A percentile compares a stretch with the other conserved stretches of the same genome.
Evolutionary conservation across 2,797 vertebrate genomes (phyloP).

Genomic region (Gastrophryne carolinensis): DNA sequence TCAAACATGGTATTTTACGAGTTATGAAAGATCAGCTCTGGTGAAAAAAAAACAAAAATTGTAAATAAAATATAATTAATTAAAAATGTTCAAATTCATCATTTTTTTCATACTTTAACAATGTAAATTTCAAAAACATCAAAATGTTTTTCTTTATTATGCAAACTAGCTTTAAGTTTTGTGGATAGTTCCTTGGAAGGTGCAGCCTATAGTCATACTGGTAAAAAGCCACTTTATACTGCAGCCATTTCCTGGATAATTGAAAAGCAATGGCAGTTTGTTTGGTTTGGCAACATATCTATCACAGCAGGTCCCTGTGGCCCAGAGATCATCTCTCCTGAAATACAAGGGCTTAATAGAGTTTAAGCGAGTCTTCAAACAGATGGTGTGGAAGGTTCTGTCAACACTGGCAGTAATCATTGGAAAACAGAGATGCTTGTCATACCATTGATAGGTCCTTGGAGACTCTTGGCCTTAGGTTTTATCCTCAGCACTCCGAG

Average conservation of each 20-base stretch:
- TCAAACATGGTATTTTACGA: too few relatives aligned
- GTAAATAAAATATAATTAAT: too few relatives aligned
- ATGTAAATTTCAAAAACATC: neutral
- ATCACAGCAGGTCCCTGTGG: slow-evolving; percentile 75
- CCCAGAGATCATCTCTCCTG: slow-evolving; percentile 80
- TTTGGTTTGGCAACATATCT: slow-evolving; percentile 62
- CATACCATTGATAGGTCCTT: slow-evolving; percentile 84
- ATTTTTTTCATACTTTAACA: too few relatives aligned
- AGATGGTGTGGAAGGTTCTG: slow-evolving; percentile 95
- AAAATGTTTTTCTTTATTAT: neutral
- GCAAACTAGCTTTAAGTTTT: too few relatives aligned
- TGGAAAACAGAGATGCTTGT: slow-evolving; percentile 86
- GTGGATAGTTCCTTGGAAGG: neutral
- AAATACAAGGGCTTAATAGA: slow-evolving; percentile 89
- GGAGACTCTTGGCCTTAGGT: slow-evolving; percentile 72
- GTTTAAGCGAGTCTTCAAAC: slow-evolving; percentile 80
- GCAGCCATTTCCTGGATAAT: slow-evolving; percentile 48
- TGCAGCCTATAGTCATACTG: neutral
- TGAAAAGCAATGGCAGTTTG: slow-evolving; percentile 46
- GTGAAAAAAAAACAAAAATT: too few relatives aligned
- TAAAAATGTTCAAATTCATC: neutral
- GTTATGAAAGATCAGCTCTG: too few relatives aligned
- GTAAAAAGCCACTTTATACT: neutral
- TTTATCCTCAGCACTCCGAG: slow-evolving; percentile 67
- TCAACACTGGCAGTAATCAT: slow-evolving; percentile 90